Evolutionary conservation across 2,888 invertebrate species (phyloP), one percentile per base, ranked within the genome.

Genomic region (Volucella zonaria): DNA sequence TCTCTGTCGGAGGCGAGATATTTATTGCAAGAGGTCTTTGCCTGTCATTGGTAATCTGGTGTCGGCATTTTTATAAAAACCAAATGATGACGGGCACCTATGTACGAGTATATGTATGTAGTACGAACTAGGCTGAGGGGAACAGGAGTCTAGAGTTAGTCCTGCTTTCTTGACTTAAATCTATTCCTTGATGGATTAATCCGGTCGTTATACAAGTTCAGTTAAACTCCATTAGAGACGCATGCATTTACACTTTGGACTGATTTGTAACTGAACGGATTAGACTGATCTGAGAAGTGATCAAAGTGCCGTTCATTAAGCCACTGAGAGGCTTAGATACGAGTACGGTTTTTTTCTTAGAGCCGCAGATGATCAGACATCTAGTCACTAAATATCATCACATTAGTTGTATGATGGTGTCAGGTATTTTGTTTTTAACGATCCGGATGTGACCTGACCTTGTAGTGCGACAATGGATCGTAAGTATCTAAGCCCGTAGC

Each of bases 1-100:
- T 31, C 49, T 45, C 23, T 54, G 23, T 43, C n/a, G 15, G n/a
- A 43, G 12, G 59, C 42, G 23, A 51, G 43, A 23, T 40, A 52
- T 70, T 76, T 76, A 70, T 52, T 56, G 67, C 67, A 38, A 45
- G n/a, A 14, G 43, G 67, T 14, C 59, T 56, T 64, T 52, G 64
- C 58, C 64, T 64, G 71, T 71, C 59, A 66, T 49, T 58, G 45
- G 45, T 67, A 61, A 58, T 78, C 66, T 79, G 45, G 70, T 66
- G 58, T 66, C 52, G 64, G 68, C 52, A 40, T 4, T 45, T 43
- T 49, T 40, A 45, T 62, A 52, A 52, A n/a, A 73, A 45, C 45
- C 45, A 52, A 45, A 38, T 73, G 31, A 61, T 54, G 38, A 6
- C 31, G 8, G 62, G 58, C 23, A 58, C 14, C 43, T 42, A 23